Evolutionary conservation across 2,113 vertebrate genomes (phyloP), one percentile per base, ranked within the genome.

Genomic region (Chlamydotis undulata): DNA sequence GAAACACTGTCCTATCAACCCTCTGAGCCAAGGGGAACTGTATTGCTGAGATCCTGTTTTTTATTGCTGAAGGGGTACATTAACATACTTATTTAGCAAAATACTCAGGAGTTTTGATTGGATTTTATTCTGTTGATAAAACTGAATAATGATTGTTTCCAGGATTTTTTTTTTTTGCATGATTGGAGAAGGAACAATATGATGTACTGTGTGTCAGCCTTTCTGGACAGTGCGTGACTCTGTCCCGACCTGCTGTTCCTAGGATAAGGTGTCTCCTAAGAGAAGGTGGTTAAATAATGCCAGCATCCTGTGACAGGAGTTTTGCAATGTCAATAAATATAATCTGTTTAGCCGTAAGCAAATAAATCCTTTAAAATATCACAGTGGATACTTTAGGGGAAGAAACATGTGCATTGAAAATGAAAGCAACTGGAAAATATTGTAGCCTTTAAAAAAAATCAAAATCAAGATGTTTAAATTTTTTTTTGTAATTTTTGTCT

Each of bases 301-400:
- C 7, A 4, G 21, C 5, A 1, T 83, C 70, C 29, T 70, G 19
- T 67, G 92, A 52, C 56, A 83, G 49, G 23, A 75, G 25, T 70
- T 92, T 39, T 60, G 25, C 50, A 74, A 78, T 83, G 37, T 49
- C 53, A 60, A 26, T 85, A 90, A 82, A 79, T 82, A 70, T 76
- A 15, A 77, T 77, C 52, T 92, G 41, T 74, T 92, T 56, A 89
- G 59, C 76, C 90, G 59, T 90, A 64, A 93, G 59, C 63, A 92
- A 83, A 86, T 83, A 90, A 91, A 59, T 83, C 37, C 53, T 81
- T 92, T 83, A 43, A 86, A 90, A 80, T 93, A 91, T 33, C 68
- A 39, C 75, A 47, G 28, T 55, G 25, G 67, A n/a, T 93, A 87
- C 63, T 37, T 88, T 59, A 83, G 24, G 59, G 60, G n/a, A 56